These are phyloP conservation scores for Cheilosia impressa DNA, from an alignment of 2,888 invertebrate species.

Conservation along the genomic window DNA sequence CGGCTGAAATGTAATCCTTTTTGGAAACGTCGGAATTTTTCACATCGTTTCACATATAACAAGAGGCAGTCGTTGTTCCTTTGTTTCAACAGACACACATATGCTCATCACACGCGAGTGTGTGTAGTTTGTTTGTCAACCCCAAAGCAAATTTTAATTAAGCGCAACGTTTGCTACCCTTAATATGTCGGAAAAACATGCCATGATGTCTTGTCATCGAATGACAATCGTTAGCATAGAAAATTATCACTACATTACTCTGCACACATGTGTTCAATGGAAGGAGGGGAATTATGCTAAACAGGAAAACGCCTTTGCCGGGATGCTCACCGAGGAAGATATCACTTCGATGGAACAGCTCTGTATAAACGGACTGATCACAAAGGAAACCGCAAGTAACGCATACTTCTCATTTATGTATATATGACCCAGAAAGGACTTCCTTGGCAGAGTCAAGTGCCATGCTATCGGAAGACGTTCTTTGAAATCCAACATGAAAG, in stretches of 20 bases:
- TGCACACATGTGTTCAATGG: constrained; percentile 1
- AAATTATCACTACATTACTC: not conserved
- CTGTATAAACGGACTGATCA: constrained; percentile 7
- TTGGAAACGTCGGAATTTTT: constrained; percentile 15
- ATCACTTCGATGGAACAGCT: constrained; percentile 17
- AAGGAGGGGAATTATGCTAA: constrained; percentile 6
- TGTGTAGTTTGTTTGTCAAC: not conserved
- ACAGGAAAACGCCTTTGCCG: not conserved
- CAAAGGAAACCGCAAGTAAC: not conserved
- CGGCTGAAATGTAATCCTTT: constrained; percentile 42
- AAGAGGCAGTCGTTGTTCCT: not conserved
- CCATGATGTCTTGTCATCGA: constrained; percentile 45
- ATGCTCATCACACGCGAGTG: constrained; percentile 1
- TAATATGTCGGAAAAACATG: constrained; percentile 1
- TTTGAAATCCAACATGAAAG: not conserved
- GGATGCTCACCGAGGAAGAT: not conserved
- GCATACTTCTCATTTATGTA: not conserved
- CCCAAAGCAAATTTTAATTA: constrained; percentile 46
- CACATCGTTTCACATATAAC: constrained; percentile 7
- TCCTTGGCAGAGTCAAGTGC: not conserved
- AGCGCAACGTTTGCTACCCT: constrained; percentile 23
- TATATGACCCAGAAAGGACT: constrained; percentile 4
- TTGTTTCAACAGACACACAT: constrained; percentile 5
- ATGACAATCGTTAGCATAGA: constrained; percentile 21
- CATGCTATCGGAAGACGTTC: not conserved